phyloP scores from a whole-genome alignment of 2,888 invertebrate species.

The Pyrrhia umbra region DNA sequence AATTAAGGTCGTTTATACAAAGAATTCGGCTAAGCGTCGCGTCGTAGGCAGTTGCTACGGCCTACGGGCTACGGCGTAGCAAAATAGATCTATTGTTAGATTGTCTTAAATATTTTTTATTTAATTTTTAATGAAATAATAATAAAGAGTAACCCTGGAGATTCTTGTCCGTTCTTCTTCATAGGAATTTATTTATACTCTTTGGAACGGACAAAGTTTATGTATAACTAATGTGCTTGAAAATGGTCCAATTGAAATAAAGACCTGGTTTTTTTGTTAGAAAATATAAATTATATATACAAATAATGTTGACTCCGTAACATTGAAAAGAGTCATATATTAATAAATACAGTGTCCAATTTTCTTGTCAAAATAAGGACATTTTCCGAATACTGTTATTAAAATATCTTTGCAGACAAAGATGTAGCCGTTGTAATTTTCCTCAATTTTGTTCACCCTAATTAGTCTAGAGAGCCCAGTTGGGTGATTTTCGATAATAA shows the following conservation, averaged over 20 bases:
- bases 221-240: too few relatives aligned
- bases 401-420: slow-evolving; percentile 1
- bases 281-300: too few relatives aligned
- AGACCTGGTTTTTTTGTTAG: too few relatives aligned
- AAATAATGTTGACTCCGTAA: too few relatives aligned
- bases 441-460: slow-evolving; percentile 20
- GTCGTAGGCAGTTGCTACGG: slow-evolving; percentile 55
- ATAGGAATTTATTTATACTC: too few relatives aligned
- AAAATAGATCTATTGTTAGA: slow-evolving; percentile 2
- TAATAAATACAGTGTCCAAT: not conserved
- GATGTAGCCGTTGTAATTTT: slow-evolving; percentile 28
- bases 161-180: too few relatives aligned
- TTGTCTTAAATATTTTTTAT: slow-evolving; percentile 19
- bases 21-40: slow-evolving; percentile 18
- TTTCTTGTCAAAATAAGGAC: not conserved
- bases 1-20: slow-evolving; percentile 41
- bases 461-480: slow-evolving; percentile 16
- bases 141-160: too few relatives aligned
- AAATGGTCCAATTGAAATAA: too few relatives aligned
- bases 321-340: not conserved
- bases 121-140: too few relatives aligned
- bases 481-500: slow-evolving; percentile 1
- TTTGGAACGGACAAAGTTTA: too few relatives aligned
- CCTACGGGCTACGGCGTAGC: slow-evolving; percentile 54
- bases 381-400: slow-evolving; percentile 19